These are phyloP conservation scores for Collichthys lucidus DNA, from an alignment of 2,113 vertebrate genomes.

Conservation along the genomic window DNA sequence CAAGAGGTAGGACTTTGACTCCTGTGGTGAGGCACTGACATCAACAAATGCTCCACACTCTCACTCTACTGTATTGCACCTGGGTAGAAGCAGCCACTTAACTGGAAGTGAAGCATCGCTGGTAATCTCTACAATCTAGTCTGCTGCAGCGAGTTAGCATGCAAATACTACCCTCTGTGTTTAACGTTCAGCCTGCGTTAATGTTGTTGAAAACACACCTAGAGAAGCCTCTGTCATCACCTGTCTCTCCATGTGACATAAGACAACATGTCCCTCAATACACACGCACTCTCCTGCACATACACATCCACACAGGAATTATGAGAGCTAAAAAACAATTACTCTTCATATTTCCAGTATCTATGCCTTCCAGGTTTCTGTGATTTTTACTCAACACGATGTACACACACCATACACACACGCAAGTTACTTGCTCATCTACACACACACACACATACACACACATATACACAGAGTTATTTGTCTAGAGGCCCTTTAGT, in stretches of 20 bases:
- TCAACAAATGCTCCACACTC: not conserved
- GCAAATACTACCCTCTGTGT: not conserved
- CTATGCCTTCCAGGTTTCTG: constrained; percentile 1
- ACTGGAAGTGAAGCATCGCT: not conserved
- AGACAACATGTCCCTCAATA: constrained; percentile 35
- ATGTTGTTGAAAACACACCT: constrained; percentile 40
- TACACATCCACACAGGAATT: constrained; percentile 12
- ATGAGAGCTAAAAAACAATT: constrained; percentile 31
- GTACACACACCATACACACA: not conserved
- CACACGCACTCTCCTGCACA: not conserved
- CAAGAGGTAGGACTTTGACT: not conserved
- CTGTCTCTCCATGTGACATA: constrained; percentile 39
- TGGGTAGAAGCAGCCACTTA: not conserved
- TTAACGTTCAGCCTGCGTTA: constrained; percentile 1
- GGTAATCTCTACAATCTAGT: not conserved
- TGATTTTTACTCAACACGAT: not conserved
- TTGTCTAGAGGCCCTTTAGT: constrained; percentile 67
- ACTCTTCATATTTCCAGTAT: not conserved
- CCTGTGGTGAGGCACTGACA: not conserved
- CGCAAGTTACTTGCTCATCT: not conserved
- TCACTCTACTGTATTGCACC: not conserved
- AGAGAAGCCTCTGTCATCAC: constrained; percentile 55
- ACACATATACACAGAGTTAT: constrained; percentile 34
- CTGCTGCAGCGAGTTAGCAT: not conserved
- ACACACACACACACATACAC: not conserved